A percentile compares a stretch with the other conserved stretches of the same genome.
phyloP scores from a whole-genome alignment of 2,113 vertebrate genomes.

The Chiloscyllium plagiosum region DNA sequence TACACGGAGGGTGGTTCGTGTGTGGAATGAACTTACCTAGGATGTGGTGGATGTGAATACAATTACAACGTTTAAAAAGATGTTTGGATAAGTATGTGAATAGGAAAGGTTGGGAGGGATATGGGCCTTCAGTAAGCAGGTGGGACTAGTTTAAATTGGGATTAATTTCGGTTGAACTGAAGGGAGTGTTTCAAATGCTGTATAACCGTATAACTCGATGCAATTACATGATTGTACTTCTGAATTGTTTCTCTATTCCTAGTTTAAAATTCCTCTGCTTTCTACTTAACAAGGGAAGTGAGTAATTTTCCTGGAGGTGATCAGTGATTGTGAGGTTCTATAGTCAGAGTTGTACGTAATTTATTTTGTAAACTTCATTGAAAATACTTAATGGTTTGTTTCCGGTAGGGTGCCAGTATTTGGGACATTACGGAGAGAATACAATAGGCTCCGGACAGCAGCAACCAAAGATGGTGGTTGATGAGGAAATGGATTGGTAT shows the following conservation, averaged over 20 bases:
- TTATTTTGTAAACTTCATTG: background rate
- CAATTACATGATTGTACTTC: background rate
- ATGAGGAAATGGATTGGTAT: background rate
- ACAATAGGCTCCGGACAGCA: background rate
- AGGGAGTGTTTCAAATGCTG: too few species aligned
- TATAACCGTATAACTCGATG: too few species aligned
- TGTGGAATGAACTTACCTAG: too few species aligned
- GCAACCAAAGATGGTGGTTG: background rate
- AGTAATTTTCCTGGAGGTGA: background rate
- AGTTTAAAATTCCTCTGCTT: background rate
- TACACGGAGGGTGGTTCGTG: too few species aligned
- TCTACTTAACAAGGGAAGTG: background rate
- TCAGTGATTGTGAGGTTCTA: background rate
- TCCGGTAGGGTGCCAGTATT: too few species aligned
- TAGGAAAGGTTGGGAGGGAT: too few species aligned
- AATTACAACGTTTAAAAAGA: too few species aligned
- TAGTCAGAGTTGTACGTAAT: background rate
- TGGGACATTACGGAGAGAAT: background rate
- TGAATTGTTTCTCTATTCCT: background rate
- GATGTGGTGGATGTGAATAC: too few species aligned
- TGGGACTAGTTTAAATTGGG: too few species aligned
- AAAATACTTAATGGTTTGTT: background rate
- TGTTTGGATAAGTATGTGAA: too few species aligned
- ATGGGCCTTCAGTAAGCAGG: too few species aligned
- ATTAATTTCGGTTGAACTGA: too few species aligned